Percentiles rank a stretch among this genome's conserved stretches.
These are phyloP conservation scores for Daphoenositta chrysoptera DNA, from an alignment of 2,113 vertebrate species.

Conservation along the genomic window DNA sequence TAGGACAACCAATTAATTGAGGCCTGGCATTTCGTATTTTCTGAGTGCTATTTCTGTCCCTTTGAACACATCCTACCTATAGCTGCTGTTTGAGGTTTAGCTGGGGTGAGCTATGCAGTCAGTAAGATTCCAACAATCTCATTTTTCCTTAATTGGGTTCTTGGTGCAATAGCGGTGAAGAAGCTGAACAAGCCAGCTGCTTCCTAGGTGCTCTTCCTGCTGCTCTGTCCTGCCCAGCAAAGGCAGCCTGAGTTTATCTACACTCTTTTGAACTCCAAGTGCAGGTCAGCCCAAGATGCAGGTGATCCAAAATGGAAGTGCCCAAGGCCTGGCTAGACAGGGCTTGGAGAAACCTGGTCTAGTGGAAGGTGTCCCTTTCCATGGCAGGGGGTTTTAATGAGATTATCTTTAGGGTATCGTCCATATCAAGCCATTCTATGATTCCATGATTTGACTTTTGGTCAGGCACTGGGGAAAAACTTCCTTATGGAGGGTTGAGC, in stretches of 20 bases:
- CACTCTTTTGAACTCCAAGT: background rate
- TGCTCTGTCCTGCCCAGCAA: background rate
- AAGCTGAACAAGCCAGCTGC: background rate
- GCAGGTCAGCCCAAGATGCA: background rate
- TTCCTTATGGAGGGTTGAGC: background rate
- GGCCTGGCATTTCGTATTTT: background rate
- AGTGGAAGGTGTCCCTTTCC: background rate
- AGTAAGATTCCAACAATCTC: background rate
- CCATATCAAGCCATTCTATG: background rate
- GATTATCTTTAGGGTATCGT: background rate
- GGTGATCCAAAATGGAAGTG: background rate
- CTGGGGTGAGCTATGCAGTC: background rate
- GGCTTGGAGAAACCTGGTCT: background rate
- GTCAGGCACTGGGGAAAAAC: background rate
- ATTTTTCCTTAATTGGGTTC: background rate
- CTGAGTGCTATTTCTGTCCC: background rate
- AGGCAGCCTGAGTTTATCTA: background rate
- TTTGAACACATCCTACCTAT: rapidly evolving
- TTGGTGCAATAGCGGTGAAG: background rate
- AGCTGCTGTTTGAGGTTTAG: background rate
- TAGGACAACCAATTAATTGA: background rate
- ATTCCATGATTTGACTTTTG: background rate
- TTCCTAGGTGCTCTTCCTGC: background rate
- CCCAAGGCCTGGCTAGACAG: background rate
- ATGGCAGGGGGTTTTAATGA: background rate